Evolutionary conservation across 1,140 invertebrate species (phyloP).

Genomic region (Bathynomus jamesi): DNA sequence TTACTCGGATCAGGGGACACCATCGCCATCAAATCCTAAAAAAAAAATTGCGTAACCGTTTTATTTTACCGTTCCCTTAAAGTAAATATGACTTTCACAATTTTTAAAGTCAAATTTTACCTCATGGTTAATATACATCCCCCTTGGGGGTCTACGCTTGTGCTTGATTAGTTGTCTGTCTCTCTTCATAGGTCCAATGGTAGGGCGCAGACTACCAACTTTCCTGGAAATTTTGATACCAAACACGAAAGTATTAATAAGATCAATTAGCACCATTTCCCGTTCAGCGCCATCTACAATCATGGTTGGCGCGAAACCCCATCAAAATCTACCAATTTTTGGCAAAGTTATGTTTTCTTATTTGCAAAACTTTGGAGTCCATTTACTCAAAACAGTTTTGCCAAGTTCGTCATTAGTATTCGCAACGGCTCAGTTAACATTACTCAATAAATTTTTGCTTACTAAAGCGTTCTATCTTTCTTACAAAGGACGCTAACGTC

Average conservation of each 20-base stretch:
- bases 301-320: no score
- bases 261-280: no score
- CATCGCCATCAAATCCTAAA: conserved; percentile 30
- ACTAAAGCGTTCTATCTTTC: no score
- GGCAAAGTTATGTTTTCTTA: no score
- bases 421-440: no score
- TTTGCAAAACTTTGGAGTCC: no score
- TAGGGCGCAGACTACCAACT: conserved; percentile 49
- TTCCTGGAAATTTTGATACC: conserved; percentile 11
- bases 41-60: background rate
- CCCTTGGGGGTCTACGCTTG: conserved; percentile 84
- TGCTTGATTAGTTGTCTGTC: conserved; percentile 49
- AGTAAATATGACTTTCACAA: background rate
- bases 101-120: conserved; percentile 56
- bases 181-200: conserved; percentile 54
- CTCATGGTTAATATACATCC: conserved; percentile 95
- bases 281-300: no score
- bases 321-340: no score
- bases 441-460: no score
- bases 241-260: background rate
- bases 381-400: no score
- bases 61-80: background rate
- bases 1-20: conserved; percentile 23
- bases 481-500: no score
- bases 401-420: no score